Conservation (phyloP, 2,888 invertebrate genomes). For the Julus scanicus region DNA sequence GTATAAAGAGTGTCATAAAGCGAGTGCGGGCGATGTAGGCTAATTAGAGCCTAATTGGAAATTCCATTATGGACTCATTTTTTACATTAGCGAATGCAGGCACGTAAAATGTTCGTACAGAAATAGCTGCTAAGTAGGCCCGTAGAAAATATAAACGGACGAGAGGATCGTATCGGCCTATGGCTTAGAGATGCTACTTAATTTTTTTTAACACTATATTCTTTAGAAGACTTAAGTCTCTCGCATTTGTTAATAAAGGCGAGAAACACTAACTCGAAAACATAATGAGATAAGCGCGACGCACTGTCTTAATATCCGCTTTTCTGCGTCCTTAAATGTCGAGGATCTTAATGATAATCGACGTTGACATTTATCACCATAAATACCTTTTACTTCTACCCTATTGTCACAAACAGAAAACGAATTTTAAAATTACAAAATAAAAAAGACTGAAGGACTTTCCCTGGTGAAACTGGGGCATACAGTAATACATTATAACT, state of each 20-base stretch:
- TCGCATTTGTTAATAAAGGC: slow-evolving; percentile 36
- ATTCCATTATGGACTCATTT: slow-evolving; percentile 55
- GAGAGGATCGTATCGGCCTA: slow-evolving; percentile 7
- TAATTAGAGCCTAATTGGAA: slow-evolving; percentile 57
- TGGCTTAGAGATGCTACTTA: not conserved
- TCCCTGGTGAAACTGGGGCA: too few relatives aligned
- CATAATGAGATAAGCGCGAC: slow-evolving; percentile 40
- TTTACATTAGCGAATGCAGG: slow-evolving; percentile 47
- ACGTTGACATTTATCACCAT: slow-evolving; percentile 21
- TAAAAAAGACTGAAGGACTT: not conserved
- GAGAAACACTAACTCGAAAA: slow-evolving; percentile 43
- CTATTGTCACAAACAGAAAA: not conserved
- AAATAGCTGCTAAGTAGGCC: not conserved
- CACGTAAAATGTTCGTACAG: slow-evolving; percentile 5
- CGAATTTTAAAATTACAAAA: slow-evolving; percentile 3
- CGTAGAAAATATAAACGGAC: not conserved
- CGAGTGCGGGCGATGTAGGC: slow-evolving; percentile 38
- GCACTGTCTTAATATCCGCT: slow-evolving; percentile 44
- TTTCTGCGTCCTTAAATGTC: slow-evolving; percentile 5
- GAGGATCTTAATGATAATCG: slow-evolving; percentile 23
- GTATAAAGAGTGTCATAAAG: slow-evolving; percentile 48
- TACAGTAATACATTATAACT: too few relatives aligned
- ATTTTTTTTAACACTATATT: slow-evolving; percentile 23
- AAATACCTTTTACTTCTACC: not conserved
- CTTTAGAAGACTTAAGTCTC: slow-evolving; percentile 40